These are phyloP conservation scores for Scolopax mira DNA, from an alignment of 2,113 vertebrate species.

Conservation along the genomic window DNA sequence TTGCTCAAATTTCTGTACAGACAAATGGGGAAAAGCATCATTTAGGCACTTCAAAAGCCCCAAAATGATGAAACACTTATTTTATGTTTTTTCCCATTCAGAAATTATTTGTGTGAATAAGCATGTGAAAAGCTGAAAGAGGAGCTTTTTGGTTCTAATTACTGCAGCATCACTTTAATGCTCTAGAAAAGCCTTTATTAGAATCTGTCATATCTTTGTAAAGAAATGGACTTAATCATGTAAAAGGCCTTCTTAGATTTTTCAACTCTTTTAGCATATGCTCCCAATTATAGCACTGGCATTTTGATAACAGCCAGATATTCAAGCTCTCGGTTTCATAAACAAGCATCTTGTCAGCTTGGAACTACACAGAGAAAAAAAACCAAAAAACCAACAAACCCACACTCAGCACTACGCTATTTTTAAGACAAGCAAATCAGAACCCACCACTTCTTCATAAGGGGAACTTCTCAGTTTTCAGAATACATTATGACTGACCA, in stretches of 20 bases:
- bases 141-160: neutral
- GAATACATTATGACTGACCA: neutral
- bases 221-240: neutral
- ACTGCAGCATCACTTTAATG: neutral
- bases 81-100: neutral
- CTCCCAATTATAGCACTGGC: neutral
- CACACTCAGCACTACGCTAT: neutral
- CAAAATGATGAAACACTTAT: neutral
- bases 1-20: neutral
- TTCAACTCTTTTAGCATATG: neutral
- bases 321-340: neutral
- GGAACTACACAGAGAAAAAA: neutral
- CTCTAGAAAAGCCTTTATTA: neutral
- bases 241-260: neutral
- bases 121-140: neutral
- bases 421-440: neutral
- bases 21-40: neutral
- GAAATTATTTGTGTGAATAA: neutral
- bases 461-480: neutral
- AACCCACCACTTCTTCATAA: neutral
- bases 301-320: slow-evolving; percentile 41
- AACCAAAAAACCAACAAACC: neutral
- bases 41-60: neutral
- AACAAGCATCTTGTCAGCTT: slow-evolving; percentile 23
- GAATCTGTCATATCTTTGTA: neutral